phyloP scores from a whole-genome alignment of 2,797 vertebrate species.

The Apodemus agrarius region DNA sequence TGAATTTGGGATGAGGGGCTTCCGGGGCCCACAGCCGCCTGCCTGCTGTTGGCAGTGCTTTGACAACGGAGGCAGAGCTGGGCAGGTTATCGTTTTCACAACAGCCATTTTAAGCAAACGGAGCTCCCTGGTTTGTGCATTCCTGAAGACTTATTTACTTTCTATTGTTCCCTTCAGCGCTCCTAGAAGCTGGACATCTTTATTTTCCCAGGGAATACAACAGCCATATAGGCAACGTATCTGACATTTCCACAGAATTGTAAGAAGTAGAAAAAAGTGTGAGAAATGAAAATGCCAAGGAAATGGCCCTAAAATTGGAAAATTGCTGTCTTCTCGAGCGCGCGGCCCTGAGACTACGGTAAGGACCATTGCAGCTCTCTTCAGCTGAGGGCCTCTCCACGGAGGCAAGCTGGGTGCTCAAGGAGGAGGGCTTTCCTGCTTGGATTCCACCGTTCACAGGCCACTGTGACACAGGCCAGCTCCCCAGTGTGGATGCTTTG shows the following conservation, averaged over 20 bases:
- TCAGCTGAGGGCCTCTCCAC: background rate
- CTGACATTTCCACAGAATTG: background rate
- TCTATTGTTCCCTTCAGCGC: background rate
- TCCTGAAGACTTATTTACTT: background rate
- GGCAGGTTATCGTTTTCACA: background rate
- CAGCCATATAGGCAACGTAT: background rate
- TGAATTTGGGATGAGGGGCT: background rate
- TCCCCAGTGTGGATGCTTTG: background rate
- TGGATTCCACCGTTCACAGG: too few relatives aligned
- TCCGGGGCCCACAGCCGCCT: rapidly evolving
- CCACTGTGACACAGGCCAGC: background rate
- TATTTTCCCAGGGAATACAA: background rate
- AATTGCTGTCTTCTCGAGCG: background rate
- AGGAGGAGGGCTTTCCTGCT: background rate
- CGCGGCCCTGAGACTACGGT: background rate
- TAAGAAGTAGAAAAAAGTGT: background rate
- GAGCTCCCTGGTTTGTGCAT: background rate
- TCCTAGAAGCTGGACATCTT: background rate
- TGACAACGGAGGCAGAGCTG: too few relatives aligned
- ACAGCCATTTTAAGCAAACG: too few relatives aligned
- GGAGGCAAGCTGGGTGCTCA: background rate
- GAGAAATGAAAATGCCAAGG: background rate
- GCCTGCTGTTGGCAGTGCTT: background rate
- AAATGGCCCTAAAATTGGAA: background rate
- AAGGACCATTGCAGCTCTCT: background rate